Base-by-base conservation (phyloP, 2,888 invertebrate species). In the Phalera bucephala region DNA sequence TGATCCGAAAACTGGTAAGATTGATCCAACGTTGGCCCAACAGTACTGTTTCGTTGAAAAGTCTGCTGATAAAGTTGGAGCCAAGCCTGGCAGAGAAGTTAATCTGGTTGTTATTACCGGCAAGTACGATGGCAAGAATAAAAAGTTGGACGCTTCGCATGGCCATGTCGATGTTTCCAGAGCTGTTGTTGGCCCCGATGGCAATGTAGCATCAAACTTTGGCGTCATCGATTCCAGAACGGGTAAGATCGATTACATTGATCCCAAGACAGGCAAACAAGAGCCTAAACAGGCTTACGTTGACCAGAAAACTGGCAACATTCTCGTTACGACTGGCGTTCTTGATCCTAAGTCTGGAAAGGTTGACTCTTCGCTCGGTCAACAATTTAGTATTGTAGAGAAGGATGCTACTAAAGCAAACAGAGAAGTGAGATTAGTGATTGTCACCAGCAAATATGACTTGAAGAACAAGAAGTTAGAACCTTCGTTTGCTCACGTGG, bases 261-360 rank as follows among this genome's bases (percentile, higher is more conserved):
- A 94, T 48, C 91, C 92, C 2, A 91, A 92, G 54, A 91, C 92
- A 0, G 93, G 93, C 12, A 92, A 93, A 63, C 91, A 88, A 49
- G 93, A 93, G 54, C 82, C 91, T 2, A 91, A 91, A 68, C 92
- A 93, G 69, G 94, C 94, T 1, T 92, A 93, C 59, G 88, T 94
- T n/a, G 94, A 94, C 60, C 90, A 91, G n/a, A 91, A 92, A 60
- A 94, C 94, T 5, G 93, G 93, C 9, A 93, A 94, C 54, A 80
- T 94, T 35, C 87, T 93, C 12, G 84, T 94, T 6, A 90, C 92
- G 1, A 91, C 91, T 7, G 93, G 92, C 12, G 92, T 94, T 2
- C 64, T 90, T 1, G 93, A 94, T 73, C 93, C 93, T 0, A 91
- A 91, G 54, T 93, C 93, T 0, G 93, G 94, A 1, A 93, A 93